Conservation (phyloP, 2,113 vertebrate genomes). For the Tenebrosternarchus preto region DNA sequence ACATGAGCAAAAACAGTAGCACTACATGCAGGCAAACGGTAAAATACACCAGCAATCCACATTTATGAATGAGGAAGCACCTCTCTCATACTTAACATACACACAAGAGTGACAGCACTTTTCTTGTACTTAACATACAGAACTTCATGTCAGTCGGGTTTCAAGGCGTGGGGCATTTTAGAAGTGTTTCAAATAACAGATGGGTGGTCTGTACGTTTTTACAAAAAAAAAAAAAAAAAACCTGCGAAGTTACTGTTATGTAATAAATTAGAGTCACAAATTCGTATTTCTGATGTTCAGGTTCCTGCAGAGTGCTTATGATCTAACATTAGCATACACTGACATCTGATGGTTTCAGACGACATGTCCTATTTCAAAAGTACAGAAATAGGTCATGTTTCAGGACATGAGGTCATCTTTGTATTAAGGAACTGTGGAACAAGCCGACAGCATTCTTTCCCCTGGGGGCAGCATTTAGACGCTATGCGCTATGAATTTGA, state of each 20-base stretch:
- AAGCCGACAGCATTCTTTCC: not conserved
- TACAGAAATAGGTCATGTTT: constrained; percentile 61
- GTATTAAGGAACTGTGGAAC: not conserved
- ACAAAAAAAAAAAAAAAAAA: no score
- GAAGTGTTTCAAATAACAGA: not conserved
- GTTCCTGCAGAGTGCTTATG: not conserved
- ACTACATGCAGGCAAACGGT: no score
- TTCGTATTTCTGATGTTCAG: not conserved
- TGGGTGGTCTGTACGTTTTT: no score
- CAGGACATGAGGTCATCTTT: not conserved
- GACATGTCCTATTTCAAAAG: constrained; percentile 48
- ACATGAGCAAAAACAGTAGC: no score
- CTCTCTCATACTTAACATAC: no score
- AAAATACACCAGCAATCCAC: no score
- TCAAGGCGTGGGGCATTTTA: no score
- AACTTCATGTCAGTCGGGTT: no score
- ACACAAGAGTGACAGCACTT: no score
- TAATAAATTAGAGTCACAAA: not conserved
- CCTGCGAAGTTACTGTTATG: not conserved
- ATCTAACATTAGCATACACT: not conserved
- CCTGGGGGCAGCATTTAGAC: constrained; percentile 4
- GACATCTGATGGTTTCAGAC: constrained; percentile 27
- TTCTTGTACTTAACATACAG: no score
- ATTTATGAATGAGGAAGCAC: no score
- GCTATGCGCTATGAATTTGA: not conserved